A percentile compares a stretch with the other conserved stretches of the same genome.
phyloP scores from a whole-genome alignment of 2,888 invertebrate genomes.

The Euclidia mi region DNA sequence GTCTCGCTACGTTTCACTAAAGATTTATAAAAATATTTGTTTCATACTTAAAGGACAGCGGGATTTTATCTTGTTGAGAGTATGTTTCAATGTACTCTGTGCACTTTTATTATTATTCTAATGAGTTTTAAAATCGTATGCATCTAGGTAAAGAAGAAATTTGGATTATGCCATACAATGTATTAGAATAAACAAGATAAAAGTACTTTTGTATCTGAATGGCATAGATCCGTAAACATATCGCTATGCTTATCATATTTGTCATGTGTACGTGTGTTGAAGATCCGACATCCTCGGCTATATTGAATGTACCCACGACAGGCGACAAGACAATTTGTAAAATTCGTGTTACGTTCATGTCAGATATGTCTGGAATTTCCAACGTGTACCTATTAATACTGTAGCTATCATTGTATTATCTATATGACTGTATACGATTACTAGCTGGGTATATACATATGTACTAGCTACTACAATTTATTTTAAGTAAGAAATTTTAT shows the following conservation, averaged over 20 bases:
- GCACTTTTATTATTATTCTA: background rate
- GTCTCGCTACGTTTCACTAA: conserved; percentile 16
- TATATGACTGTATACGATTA: too few species aligned
- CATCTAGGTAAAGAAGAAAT: background rate
- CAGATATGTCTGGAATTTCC: conserved; percentile 3
- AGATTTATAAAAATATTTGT: conserved; percentile 11
- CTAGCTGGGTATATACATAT: too few species aligned
- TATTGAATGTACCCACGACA: background rate
- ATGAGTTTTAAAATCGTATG: background rate
- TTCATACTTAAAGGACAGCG: conserved; percentile 2
- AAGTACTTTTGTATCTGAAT: conserved; percentile 10
- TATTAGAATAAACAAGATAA: background rate
- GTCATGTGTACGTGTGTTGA: background rate
- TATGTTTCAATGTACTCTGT: background rate
- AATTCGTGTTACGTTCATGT: conserved; percentile 11
- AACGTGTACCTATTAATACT: conserved; percentile 1
- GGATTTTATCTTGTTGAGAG: conserved; percentile 5
- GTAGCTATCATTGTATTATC: background rate
- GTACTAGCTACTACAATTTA: too few species aligned
- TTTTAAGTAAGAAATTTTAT: too few species aligned
- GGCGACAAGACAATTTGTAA: conserved; percentile 8
- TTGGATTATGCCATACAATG: background rate
- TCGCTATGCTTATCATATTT: background rate
- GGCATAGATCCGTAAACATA: conserved; percentile 1
- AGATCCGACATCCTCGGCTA: background rate